Percentiles rank a stretch among this genome's conserved stretches.
These are phyloP conservation scores for Buteo buteo DNA, from an alignment of 2,113 vertebrate genomes.

Conservation along the genomic window DNA sequence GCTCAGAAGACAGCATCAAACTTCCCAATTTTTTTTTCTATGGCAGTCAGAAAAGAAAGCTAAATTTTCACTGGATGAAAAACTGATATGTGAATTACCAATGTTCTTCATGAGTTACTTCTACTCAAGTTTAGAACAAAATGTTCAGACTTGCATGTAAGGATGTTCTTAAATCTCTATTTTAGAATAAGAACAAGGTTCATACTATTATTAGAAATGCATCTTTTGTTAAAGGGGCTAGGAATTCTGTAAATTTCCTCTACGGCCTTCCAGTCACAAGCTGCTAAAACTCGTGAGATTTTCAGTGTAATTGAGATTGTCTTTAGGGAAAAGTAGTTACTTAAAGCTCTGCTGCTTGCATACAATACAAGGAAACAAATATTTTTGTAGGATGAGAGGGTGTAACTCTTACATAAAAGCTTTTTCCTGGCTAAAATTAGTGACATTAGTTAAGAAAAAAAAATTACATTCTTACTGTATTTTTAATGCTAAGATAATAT, in stretches of 20 bases:
- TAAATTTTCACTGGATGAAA: not conserved
- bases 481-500: not conserved
- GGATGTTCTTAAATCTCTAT: not conserved
- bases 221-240: not conserved
- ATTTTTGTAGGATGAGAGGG: not conserved
- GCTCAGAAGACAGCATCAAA: not conserved
- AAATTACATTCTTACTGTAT: not conserved
- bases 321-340: not conserved
- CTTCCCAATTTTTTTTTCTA: not conserved
- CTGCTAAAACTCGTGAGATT: not conserved
- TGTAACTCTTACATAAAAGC: not conserved
- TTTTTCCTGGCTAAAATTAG: not conserved
- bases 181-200: not conserved
- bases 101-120: not conserved
- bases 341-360: not conserved
- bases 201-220: not conserved
- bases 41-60: not conserved
- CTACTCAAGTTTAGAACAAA: not conserved
- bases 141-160: not conserved
- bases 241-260: not conserved
- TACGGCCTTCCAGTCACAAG: not conserved
- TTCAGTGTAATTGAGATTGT: not conserved
- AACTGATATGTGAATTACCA: not conserved
- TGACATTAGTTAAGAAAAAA: not conserved
- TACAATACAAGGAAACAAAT: not conserved